Base-by-base conservation (phyloP, 2,888 invertebrate species). In the Zygothrica quintamaculata region DNA sequence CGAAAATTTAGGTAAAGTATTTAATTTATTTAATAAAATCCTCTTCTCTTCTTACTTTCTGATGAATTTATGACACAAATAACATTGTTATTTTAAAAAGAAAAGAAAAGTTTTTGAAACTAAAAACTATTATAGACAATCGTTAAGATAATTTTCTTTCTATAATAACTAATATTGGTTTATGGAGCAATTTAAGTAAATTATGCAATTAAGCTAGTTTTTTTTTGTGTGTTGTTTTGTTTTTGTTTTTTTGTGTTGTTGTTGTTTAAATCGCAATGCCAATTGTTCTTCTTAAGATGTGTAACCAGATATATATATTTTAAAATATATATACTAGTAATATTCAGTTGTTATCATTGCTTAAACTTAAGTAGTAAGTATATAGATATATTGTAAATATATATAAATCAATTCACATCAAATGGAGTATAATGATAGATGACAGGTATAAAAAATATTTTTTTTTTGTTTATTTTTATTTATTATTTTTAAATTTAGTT, bases 131-230 rank as follows among this genome's bases (percentile, higher is more conserved):
- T 3, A 22, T 22, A 22, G 18, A 22, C 18, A 5, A 22, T 22
- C n/a, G n/a, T 1, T 31, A 1, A 31, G 8, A n/a, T 31, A 31
- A 31, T n/a, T 31, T 3, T 31, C n/a, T 8, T 26, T 4, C 26
- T 26, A 8, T 26, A 6, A 31, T 31, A 31, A n/a, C 8, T 31
- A 31, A n/a, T 31, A 31, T 46, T 52, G 11, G 26, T 42, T 25
- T 26, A 6, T n/a, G 18, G 25, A 13, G 22, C 22, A 33, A 33
- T 55, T 65, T 60, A 65, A 55, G 50, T 61, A 55, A 61, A 55
- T 53, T 65, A 55, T 47, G 65, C 65, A 48, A 60, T 64, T 59
- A 60, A 60, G 64, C 60, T 64, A 64, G 33, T 60, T 52, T 53
- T 36, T 53, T 31, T 9, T n/a, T n/a, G n/a, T n/a, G n/a, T n/a